phyloP scores from a whole-genome alignment of 2,888 invertebrate species.

The Oscheius sp. region DNA sequence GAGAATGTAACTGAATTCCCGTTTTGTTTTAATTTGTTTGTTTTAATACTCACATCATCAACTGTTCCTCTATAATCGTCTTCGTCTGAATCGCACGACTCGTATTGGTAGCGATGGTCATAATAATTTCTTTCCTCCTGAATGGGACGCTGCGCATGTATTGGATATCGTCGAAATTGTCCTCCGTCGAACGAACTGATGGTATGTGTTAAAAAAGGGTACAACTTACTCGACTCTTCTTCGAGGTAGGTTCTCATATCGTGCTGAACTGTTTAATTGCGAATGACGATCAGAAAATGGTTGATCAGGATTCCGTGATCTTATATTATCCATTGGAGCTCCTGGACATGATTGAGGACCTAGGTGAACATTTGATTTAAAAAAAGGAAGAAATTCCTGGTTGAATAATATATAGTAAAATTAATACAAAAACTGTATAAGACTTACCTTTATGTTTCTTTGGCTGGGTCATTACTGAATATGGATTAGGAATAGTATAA shows the following conservation, averaged over 20 bases:
- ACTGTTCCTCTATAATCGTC: conserved; percentile 3
- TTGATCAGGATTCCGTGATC: background rate
- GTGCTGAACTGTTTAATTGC: conserved; percentile 16
- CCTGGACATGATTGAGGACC: conserved; percentile 52
- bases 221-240: conserved; percentile 9
- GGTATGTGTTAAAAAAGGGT: background rate
- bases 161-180: background rate
- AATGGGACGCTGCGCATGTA: background rate
- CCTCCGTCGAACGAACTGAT: background rate
- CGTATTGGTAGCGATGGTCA: conserved; percentile 8
- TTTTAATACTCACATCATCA: background rate
- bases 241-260: conserved; percentile 31
- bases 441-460: conserved; percentile 42
- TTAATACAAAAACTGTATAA: background rate
- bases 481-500: conserved; percentile 41
- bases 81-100: conserved; percentile 29
- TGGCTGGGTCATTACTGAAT: conserved; percentile 47
- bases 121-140: background rate
- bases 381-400: too few relatives aligned
- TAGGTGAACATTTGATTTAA: too few relatives aligned
- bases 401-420: too few relatives aligned
- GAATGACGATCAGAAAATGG: conserved; percentile 30
- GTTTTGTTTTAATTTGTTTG: background rate
- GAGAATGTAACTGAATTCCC: background rate
- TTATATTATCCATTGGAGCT: conserved; percentile 39